Conservation (phyloP, 2,888 invertebrate genomes). For the Sarcophaga rosellei region DNA sequence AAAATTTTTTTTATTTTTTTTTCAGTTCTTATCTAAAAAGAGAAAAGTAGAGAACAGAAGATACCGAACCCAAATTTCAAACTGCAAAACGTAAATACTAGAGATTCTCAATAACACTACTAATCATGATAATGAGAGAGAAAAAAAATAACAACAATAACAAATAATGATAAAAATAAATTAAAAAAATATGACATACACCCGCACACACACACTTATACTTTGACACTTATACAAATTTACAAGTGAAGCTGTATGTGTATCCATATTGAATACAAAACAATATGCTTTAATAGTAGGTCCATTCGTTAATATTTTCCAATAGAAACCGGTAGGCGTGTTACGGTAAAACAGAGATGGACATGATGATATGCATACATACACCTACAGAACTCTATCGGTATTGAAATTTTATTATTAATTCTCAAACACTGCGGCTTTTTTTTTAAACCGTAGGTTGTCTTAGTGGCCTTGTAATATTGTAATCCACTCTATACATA, state of each 20-base stretch:
- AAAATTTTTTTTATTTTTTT: neutral
- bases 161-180: neutral
- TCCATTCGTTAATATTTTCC: neutral
- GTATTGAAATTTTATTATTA: too few species aligned
- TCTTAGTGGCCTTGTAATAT: too few species aligned
- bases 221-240: neutral
- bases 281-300: neutral
- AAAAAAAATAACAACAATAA: neutral
- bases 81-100: neutral
- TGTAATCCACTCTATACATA: too few species aligned
- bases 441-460: too few species aligned
- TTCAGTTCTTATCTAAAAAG: slow-evolving; percentile 28
- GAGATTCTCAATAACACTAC: neutral
- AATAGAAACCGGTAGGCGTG: neutral
- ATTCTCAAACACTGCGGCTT: too few species aligned
- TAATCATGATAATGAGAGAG: neutral
- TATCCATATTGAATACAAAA: neutral
- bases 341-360: neutral
- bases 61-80: neutral
- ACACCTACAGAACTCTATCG: too few species aligned
- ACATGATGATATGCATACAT: too few species aligned
- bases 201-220: neutral
- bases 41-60: neutral
- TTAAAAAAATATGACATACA: neutral
- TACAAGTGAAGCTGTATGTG: too few species aligned